Conservation (phyloP, 1,140 invertebrate species). For the Drosophila nigrodunni region DNA sequence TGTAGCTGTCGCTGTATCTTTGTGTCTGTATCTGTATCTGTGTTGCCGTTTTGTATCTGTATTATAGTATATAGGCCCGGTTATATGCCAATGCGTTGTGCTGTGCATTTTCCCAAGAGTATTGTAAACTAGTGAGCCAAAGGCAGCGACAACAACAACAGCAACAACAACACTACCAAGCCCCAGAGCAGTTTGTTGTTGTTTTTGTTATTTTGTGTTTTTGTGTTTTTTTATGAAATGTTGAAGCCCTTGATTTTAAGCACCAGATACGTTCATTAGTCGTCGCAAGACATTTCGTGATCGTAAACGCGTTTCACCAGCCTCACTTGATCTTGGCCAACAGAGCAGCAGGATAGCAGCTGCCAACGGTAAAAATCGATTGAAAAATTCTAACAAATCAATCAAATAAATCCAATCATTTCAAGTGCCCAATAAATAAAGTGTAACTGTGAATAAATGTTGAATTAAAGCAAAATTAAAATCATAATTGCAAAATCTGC, state of each 20-base stretch:
- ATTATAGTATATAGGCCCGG: constrained; percentile 60
- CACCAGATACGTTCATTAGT: constrained; percentile 74
- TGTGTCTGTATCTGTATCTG: constrained; percentile 22
- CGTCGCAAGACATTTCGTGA: constrained; percentile 57
- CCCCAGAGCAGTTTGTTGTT: constrained; percentile 30
- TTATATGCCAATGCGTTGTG: constrained; percentile 63
- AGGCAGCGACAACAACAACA: constrained; percentile 27
- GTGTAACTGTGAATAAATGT: neutral
- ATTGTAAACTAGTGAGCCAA: constrained; percentile 49
- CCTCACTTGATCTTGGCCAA: constrained; percentile 39
- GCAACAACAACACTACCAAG: constrained; percentile 14
- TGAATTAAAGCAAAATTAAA: constrained; percentile 35
- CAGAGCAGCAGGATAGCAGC: neutral
- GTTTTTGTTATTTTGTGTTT: constrained; percentile 26
- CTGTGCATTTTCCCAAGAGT: constrained; percentile 79
- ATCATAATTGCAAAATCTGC: constrained; percentile 50
- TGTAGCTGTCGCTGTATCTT: constrained; percentile 20
- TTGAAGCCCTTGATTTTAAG: constrained; percentile 74
- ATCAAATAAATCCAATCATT: constrained; percentile 29
- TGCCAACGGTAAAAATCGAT: constrained; percentile 27
- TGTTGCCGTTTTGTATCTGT: constrained; percentile 13
- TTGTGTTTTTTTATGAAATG: constrained; percentile 64
- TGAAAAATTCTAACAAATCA: constrained; percentile 16
- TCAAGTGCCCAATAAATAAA: constrained; percentile 16
- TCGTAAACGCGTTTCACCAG: constrained; percentile 57